These are phyloP conservation scores for Coenonympha arcania DNA, from an alignment of 2,888 invertebrate genomes.

Conservation along the genomic window DNA sequence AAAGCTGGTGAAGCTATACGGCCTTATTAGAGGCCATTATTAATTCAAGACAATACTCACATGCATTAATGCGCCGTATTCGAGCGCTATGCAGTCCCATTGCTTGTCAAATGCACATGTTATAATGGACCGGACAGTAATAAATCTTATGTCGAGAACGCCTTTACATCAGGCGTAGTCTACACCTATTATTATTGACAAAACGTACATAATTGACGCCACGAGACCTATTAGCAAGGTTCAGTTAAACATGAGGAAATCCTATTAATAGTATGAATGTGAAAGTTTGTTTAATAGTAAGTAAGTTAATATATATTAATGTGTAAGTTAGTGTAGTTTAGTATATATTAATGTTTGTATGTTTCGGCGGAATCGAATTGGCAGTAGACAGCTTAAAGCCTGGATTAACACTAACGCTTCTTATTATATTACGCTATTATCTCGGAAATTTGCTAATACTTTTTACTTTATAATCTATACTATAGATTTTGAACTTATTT, in stretches of 20 bases:
- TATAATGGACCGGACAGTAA: constrained; percentile 22
- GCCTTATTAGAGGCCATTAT: constrained; percentile 26
- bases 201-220: not conserved
- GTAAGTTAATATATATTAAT: too few species aligned
- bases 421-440: too few species aligned
- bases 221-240: not conserved
- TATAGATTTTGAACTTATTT: too few species aligned
- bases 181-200: not conserved
- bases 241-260: not conserved
- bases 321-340: too few species aligned
- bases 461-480: too few species aligned
- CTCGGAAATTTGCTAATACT: too few species aligned
- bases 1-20: constrained; percentile 23
- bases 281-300: too few species aligned
- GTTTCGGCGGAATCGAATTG: too few species aligned
- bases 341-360: too few species aligned
- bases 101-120: constrained; percentile 17
- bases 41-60: constrained; percentile 28
- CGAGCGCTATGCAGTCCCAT: constrained; percentile 3
- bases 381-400: too few species aligned
- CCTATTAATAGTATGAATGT: too few species aligned
- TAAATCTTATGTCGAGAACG: not conserved
- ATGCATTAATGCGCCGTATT: constrained; percentile 14
- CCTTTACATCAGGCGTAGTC: not conserved
- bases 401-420: too few species aligned